Evolutionary conservation across 2,113 vertebrate genomes (phyloP).

Genomic region (Mastomys natalensis): DNA sequence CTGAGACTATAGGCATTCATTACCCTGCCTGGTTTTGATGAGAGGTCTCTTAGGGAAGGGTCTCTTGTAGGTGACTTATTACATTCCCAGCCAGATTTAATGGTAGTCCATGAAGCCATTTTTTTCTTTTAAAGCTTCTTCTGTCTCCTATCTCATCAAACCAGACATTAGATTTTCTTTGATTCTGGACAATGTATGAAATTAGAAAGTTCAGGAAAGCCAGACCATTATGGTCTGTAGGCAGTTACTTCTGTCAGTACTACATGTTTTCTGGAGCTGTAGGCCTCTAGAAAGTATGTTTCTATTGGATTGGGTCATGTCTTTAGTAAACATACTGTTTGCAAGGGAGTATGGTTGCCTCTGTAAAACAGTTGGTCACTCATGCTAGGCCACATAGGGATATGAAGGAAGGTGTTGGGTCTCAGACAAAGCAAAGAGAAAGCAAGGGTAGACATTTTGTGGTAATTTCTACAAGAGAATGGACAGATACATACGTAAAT

Average conservation of each 20-base stretch:
- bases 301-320: not conserved
- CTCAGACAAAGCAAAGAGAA: not conserved
- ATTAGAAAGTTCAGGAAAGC: not conserved
- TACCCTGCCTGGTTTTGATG: not conserved
- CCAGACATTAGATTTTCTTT: not conserved
- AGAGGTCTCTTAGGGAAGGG: not conserved
- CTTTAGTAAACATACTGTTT: not conserved
- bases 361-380: not conserved
- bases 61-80: not conserved
- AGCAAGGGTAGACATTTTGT: accelerated
- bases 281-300: not conserved
- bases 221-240: not conserved
- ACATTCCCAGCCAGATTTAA: not conserved
- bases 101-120: not conserved
- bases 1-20: too few relatives aligned
- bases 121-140: not conserved
- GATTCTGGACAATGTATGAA: not conserved
- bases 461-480: not conserved
- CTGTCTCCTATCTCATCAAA: constrained; percentile 9
- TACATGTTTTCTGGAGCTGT: not conserved
- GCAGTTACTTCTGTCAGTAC: not conserved
- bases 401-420: not conserved
- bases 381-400: not conserved
- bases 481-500: not conserved
- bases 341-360: not conserved